These are phyloP conservation scores for Rhea pennata DNA, from an alignment of 2,113 vertebrate genomes.

Conservation along the genomic window DNA sequence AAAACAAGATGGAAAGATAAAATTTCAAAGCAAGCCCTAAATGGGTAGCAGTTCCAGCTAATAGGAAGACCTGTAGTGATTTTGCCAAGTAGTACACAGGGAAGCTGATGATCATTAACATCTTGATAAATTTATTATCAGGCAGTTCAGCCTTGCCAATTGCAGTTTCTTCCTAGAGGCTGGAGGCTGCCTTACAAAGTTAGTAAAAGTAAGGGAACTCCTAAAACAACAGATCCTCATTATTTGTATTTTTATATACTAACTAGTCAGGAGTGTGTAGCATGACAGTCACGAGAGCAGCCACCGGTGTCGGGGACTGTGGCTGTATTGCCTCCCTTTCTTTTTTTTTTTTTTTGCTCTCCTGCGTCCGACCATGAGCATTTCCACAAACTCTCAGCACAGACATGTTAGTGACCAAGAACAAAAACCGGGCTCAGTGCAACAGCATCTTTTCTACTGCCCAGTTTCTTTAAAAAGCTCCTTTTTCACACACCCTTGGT, in stretches of 20 bases:
- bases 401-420: not conserved
- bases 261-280: not conserved
- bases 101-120: slow-evolving; percentile 66
- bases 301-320: rapidly evolving
- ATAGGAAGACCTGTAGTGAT: slow-evolving; percentile 64
- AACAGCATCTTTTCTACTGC: not conserved
- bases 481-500: rapidly evolving
- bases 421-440: rapidly evolving
- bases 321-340: rapidly evolving
- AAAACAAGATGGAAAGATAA: slow-evolving; percentile 80
- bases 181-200: not conserved
- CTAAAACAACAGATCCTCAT: not conserved
- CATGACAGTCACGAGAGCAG: rapidly evolving
- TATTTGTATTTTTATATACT: not conserved
- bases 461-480: not conserved
- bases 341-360: not conserved
- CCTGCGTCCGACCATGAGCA: rapidly evolving
- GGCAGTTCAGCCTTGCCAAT: slow-evolving; percentile 41
- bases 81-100: slow-evolving; percentile 47
- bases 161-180: slow-evolving; percentile 21
- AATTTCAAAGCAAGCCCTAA: slow-evolving; percentile 77
- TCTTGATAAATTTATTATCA: slow-evolving; percentile 66
- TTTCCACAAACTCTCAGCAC: not conserved
- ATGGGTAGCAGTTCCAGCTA: slow-evolving; percentile 67
- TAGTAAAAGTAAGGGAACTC: not conserved